phyloP scores from a whole-genome alignment of 1,140 invertebrate species.

The Bathynomus jamesi region DNA sequence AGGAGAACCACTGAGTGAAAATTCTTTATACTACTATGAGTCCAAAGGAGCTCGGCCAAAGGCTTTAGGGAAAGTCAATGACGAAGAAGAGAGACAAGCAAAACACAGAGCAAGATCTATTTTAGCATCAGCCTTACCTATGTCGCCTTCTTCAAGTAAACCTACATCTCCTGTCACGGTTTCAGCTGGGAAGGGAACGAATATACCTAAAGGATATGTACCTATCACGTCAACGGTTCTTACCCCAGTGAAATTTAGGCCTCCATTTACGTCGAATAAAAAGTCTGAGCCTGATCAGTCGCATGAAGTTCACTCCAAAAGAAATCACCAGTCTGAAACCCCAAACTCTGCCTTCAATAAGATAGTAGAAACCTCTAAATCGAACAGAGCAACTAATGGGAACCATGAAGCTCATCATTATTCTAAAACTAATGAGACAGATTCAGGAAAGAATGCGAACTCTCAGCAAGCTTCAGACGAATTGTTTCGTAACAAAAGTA shows the following conservation, averaged over 20 bases:
- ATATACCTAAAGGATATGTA: conserved; percentile 23
- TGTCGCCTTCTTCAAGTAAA: conserved; percentile 8
- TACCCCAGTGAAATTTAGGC: conserved; percentile 21
- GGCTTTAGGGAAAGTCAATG: not conserved
- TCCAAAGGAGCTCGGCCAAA: conserved; percentile 12
- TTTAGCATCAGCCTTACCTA: conserved; percentile 8
- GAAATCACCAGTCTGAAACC: too few species aligned
- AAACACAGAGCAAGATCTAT: conserved; percentile 16
- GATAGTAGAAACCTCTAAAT: too few species aligned
- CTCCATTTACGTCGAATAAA: conserved; percentile 22
- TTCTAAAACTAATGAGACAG: too few species aligned
- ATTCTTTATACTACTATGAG: not conserved
- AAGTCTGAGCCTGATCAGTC: too few species aligned
- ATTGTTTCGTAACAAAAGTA: too few species aligned
- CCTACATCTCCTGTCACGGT: not conserved
- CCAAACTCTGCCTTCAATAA: too few species aligned
- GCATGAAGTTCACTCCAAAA: too few species aligned
- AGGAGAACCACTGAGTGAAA: not conserved
- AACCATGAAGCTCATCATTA: too few species aligned
- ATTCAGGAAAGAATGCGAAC: too few species aligned
- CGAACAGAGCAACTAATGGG: too few species aligned
- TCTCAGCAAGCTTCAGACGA: too few species aligned
- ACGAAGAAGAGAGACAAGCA: conserved; percentile 8
- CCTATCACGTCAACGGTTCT: conserved; percentile 28
- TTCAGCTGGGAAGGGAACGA: conserved; percentile 1